A percentile compares a stretch with the other conserved stretches of the same genome.
Conservation (phyloP, 2,888 invertebrate species). For the Hofmannophila pseudospretella region DNA sequence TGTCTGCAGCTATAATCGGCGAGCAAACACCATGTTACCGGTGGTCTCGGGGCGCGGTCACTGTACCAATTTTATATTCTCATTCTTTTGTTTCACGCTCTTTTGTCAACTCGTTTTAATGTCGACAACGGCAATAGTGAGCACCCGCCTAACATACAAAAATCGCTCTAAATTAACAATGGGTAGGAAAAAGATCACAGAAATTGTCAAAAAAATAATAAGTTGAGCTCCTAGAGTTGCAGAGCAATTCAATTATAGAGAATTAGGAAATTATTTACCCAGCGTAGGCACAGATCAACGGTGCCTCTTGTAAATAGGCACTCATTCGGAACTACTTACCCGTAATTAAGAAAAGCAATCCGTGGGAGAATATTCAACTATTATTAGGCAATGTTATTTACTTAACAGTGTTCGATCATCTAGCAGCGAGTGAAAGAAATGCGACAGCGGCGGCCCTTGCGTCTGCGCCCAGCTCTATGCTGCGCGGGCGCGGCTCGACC, state of each 20-base stretch:
- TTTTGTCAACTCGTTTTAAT: slow-evolving; percentile 24
- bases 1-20: slow-evolving; percentile 25
- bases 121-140: slow-evolving; percentile 18
- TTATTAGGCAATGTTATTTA: slow-evolving; percentile 24
- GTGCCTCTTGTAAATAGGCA: no score
- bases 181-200: no score
- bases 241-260: no score
- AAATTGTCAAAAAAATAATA: no score
- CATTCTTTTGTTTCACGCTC: slow-evolving; percentile 28
- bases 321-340: no score
- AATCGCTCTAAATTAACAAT: no score
- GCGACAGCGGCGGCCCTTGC: slow-evolving; percentile 26
- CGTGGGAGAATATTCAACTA: slow-evolving; percentile 34
- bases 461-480: slow-evolving; percentile 30
- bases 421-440: slow-evolving; percentile 35
- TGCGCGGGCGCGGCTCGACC: slow-evolving; percentile 41
- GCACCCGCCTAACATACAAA: slow-evolving; percentile 6
- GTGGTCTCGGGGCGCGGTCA: slow-evolving; percentile 32
- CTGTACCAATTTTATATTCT: slow-evolving; percentile 39
- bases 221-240: no score
- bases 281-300: no score
- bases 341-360: no score
- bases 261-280: no score
- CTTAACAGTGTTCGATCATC: slow-evolving; percentile 34
- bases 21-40: slow-evolving; percentile 26